Evolutionary conservation across 2,113 vertebrate genomes (phyloP), one percentile per base, ranked within the genome.

Genomic region (Porphyrio hochstetteri): DNA sequence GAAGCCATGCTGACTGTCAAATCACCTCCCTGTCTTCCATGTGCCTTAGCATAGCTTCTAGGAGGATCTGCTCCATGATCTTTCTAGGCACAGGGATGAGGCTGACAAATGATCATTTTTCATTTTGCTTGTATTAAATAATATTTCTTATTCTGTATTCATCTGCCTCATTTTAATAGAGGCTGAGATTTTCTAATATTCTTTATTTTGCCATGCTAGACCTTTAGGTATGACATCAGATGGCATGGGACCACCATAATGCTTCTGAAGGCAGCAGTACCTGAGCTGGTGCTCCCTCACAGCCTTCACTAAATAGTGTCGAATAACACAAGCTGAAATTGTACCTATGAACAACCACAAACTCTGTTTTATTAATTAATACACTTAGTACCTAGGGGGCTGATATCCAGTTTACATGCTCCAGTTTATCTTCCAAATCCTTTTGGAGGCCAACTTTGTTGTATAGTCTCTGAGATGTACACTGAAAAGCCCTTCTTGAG

Each of bases 171-270:
- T 42, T 92, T 81, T 36, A 89, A 67, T 7, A 23, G 17, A 87
- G 33, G 11, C 5, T 82, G 46, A 89, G 28, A 24, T 76, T 71
- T 56, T 78, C 40, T n/a, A 78, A 6, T 35, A 61, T 70, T 69
- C 29, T 84, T 40, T 63, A 9, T 56, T 86, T 91, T 78, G 33
- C 16, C 2, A 63, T 82, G 21, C 11, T 59, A 78, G 40, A 91
- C 16, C 19, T 80, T n/a, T 35, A 74, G 11, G 11, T 70, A 23
- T 2, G 20, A 46, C 2, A 5, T 40, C n/a, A 63, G 35, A 36
- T 20, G 27, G 5, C 27, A 44, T 1, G 2, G 7, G 17, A 28
- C 16, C 3, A 1, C 25, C 11, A 13, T 11, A 33, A 29, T 9
- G 19, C 23, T 60, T 29, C 61, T 13, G 61, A 68, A 5, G 25